Evolutionary conservation across 1,140 invertebrate genomes (phyloP).

Genomic region (Papilio polyxenes): DNA sequence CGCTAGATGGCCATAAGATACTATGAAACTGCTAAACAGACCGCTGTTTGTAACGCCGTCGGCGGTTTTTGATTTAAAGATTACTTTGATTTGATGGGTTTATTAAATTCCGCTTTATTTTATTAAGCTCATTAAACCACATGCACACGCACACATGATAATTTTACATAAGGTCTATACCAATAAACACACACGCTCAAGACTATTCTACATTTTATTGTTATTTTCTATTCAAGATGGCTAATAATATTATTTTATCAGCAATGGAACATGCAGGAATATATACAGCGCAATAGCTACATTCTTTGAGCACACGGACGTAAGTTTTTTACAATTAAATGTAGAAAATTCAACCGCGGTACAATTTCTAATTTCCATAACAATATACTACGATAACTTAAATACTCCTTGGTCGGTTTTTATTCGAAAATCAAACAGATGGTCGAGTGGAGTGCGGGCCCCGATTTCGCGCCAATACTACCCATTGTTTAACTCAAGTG

Average conservation of each 20-base stretch:
- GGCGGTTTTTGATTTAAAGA: not conserved
- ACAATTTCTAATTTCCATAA: conserved; percentile 35
- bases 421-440: conserved; percentile 59
- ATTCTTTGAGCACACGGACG: not conserved
- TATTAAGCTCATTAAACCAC: not conserved
- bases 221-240: not conserved
- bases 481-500: conserved; percentile 74
- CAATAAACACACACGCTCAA: not conserved
- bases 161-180: not conserved
- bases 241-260: too few species aligned
- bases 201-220: not conserved
- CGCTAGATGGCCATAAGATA: not conserved
- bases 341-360: not conserved
- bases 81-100: not conserved
- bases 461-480: conserved; percentile 67
- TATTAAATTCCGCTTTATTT: not conserved
- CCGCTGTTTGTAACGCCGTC: not conserved
- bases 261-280: too few species aligned
- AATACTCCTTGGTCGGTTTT: conserved; percentile 31
- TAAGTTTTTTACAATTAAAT: conserved; percentile 12
- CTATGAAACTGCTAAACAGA: not conserved
- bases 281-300: not conserved
- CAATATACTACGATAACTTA: conserved; percentile 36
- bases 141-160: too few species aligned
- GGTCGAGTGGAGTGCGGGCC: conserved; percentile 62